Conservation (phyloP, 1,140 invertebrate species). For the Polypedilum vanderplanki region DNA sequence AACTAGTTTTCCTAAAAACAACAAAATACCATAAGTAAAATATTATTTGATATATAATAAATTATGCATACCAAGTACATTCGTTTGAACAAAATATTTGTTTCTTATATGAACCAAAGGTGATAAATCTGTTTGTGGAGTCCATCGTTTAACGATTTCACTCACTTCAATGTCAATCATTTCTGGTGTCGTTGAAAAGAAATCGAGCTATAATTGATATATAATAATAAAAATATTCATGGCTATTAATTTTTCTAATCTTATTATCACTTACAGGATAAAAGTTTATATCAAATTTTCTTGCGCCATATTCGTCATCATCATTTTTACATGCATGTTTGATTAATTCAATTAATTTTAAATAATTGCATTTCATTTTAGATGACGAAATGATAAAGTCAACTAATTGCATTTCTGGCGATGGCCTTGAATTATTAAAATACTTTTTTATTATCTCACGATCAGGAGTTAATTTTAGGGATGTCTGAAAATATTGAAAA, state of each 20-base stretch:
- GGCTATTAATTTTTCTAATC: too few relatives aligned
- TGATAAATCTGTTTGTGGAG: constrained; percentile 10
- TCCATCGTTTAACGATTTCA: constrained; percentile 17
- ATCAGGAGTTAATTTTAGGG: neutral
- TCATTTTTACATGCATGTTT: neutral
- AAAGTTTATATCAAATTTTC: neutral
- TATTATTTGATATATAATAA: neutral
- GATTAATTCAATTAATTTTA: constrained; percentile 11
- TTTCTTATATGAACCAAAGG: neutral
- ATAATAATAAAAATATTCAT: too few relatives aligned
- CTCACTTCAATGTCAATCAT: constrained; percentile 19
- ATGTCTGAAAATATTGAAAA: neutral
- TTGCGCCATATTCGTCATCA: neutral
- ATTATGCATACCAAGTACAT: neutral
- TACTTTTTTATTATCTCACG: neutral
- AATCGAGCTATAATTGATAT: neutral
- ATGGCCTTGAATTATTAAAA: neutral
- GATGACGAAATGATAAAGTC: constrained; percentile 11
- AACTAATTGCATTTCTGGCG: neutral
- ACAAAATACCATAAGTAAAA: neutral
- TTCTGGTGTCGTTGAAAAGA: constrained; percentile 8
- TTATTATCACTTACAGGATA: constrained; percentile 21
- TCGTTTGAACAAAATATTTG: constrained; percentile 13
- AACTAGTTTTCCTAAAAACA: neutral
- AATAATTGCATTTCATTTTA: neutral